These are phyloP conservation scores for Reticulitermes speratus DNA, from an alignment of 1,140 invertebrate genomes.

Conservation along the genomic window DNA sequence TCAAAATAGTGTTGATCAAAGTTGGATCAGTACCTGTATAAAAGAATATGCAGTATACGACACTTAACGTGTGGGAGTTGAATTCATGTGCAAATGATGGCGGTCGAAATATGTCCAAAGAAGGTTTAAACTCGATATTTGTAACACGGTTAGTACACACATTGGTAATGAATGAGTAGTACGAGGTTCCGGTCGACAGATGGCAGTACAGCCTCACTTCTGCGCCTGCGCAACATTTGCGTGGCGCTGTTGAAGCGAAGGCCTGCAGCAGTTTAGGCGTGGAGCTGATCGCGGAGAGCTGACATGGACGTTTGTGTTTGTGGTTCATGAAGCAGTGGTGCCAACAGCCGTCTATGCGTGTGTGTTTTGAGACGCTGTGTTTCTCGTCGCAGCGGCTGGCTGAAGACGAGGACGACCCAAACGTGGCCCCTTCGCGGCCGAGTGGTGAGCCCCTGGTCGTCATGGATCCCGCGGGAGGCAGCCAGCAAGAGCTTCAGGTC, in stretches of 20 bases:
- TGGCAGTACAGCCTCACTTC: neutral
- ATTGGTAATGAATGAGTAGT: neutral
- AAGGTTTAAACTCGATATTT: neutral
- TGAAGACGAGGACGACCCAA: slow-evolving; percentile 71
- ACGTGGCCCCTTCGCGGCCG: slow-evolving; percentile 44
- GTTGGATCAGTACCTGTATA: neutral
- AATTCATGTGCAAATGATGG: neutral
- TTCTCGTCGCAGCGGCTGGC: slow-evolving; percentile 77
- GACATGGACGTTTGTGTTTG: neutral
- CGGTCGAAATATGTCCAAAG: too few species aligned
- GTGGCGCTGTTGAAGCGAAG: neutral
- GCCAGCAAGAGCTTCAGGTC: slow-evolving; percentile 48
- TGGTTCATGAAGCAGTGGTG: neutral
- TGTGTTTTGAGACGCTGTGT: slow-evolving; percentile 82
- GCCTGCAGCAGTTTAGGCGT: neutral
- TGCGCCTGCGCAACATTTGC: neutral
- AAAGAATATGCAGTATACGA: neutral
- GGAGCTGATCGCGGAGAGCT: neutral
- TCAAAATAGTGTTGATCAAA: neutral
- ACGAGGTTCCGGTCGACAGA: neutral
- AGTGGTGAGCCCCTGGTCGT: slow-evolving; percentile 33
- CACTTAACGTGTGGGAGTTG: neutral
- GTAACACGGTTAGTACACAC: neutral
- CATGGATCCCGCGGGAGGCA: slow-evolving; percentile 42
- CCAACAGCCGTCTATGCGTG: slow-evolving; percentile 62